phyloP scores from a whole-genome alignment of 2,113 vertebrate species.

The Plotosus lineatus region DNA sequence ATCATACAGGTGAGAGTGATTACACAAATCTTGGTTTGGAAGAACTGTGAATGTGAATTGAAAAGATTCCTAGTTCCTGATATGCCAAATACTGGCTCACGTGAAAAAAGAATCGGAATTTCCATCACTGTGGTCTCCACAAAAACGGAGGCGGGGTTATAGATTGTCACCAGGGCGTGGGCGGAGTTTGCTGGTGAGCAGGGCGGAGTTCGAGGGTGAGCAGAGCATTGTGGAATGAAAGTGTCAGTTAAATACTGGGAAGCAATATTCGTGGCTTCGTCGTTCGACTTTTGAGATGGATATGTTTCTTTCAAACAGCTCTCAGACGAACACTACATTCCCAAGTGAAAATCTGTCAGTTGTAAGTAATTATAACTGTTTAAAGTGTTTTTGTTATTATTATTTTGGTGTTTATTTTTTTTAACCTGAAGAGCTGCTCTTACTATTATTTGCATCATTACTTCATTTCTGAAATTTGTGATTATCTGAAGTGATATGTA shows the following conservation, averaged over 20 bases:
- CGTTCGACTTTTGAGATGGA: constrained; percentile 7
- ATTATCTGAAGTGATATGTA: neutral
- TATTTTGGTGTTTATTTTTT: too few species aligned
- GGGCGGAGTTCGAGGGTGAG: neutral
- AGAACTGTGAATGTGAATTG: neutral
- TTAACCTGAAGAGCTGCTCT: too few species aligned
- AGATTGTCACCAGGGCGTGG: neutral
- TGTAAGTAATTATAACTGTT: constrained; percentile 53
- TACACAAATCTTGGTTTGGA: neutral
- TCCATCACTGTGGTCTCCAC: neutral
- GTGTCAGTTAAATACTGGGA: neutral
- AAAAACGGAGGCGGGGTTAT: too few species aligned
- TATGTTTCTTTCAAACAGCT: constrained; percentile 24
- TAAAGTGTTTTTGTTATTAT: neutral
- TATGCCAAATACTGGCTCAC: neutral
- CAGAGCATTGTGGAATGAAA: neutral
- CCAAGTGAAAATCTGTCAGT: constrained; percentile 59
- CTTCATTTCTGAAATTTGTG: neutral
- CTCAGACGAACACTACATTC: constrained; percentile 52
- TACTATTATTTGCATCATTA: too few species aligned
- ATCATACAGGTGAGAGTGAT: neutral
- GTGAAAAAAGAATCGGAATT: neutral
- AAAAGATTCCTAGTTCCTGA: neutral
- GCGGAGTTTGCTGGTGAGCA: neutral
- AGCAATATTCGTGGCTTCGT: neutral